phyloP scores from a whole-genome alignment of 2,797 vertebrate genomes.

The Microcaecilia unicolor region DNA sequence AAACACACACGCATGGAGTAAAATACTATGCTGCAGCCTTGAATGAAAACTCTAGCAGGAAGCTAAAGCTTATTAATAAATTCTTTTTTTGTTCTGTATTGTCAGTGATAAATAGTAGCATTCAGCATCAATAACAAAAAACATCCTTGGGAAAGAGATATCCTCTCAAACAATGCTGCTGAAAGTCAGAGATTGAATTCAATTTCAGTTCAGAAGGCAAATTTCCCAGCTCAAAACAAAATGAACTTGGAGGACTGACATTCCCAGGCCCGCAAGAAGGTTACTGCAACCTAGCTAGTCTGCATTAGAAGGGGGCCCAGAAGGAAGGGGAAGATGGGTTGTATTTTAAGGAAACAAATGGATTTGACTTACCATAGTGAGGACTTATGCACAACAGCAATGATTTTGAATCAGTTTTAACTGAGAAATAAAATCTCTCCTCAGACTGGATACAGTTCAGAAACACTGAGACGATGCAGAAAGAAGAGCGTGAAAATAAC shows the following conservation, averaged over 20 bases:
- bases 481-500: too few species aligned
- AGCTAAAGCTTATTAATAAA: slow-evolving; percentile 35
- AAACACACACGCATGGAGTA: slow-evolving; percentile 16
- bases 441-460: too few species aligned
- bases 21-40: slow-evolving; percentile 13
- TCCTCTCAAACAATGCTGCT: slow-evolving; percentile 5
- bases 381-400: too few species aligned
- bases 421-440: too few species aligned
- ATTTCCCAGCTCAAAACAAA: slow-evolving; percentile 42
- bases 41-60: slow-evolving; percentile 7
- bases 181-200: slow-evolving; percentile 30
- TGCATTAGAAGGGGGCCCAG: too few species aligned
- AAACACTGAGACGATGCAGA: too few species aligned
- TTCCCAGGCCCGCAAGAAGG: slow-evolving; percentile 9
- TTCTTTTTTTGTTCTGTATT: slow-evolving; percentile 31
- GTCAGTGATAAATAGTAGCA: slow-evolving; percentile 31
- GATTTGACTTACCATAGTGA: too few species aligned
- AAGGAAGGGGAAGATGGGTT: too few species aligned
- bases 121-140: slow-evolving; percentile 36
- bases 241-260: slow-evolving; percentile 26
- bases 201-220: slow-evolving; percentile 36
- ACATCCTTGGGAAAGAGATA: slow-evolving; percentile 35
- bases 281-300: too few species aligned
- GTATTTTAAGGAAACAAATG: too few species aligned
- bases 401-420: too few species aligned